Evolutionary conservation across 2,113 vertebrate species (phyloP).

Genomic region (Psammodynastes pulverulentus): DNA sequence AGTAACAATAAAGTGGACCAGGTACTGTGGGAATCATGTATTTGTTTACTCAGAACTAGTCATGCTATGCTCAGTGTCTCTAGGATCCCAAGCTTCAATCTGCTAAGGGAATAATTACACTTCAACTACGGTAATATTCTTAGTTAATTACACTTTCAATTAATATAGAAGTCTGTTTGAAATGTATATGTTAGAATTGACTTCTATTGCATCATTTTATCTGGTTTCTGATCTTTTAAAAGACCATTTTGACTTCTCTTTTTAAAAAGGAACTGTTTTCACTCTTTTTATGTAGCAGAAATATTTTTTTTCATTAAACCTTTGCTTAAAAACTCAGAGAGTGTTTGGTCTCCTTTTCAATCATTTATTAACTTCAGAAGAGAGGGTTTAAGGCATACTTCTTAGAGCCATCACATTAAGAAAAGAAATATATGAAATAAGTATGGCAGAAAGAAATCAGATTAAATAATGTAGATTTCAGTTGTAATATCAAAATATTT

Average conservation of each 20-base stretch:
- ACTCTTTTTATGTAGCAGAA: background rate
- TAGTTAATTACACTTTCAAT: background rate
- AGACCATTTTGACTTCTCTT: background rate
- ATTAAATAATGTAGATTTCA: background rate
- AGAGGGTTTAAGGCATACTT: background rate
- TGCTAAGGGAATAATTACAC: background rate
- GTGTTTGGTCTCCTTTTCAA: background rate
- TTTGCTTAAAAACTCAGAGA: background rate
- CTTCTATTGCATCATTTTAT: background rate
- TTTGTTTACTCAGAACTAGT: background rate
- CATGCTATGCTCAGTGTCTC: background rate
- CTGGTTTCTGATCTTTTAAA: background rate
- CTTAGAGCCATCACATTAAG: background rate
- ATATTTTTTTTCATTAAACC: background rate
- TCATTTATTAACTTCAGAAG: background rate
- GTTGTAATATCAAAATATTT: background rate
- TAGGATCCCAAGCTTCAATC: background rate
- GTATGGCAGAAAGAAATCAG: background rate
- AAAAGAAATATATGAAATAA: background rate
- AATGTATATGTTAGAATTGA: background rate
- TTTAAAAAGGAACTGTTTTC: background rate
- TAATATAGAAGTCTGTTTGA: background rate
- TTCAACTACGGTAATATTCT: background rate
- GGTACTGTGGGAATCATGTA: slow-evolving; percentile 63
- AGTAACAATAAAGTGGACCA: slow-evolving; percentile 86